Evolutionary conservation across 2,888 invertebrate species (phyloP).

Genomic region (Cynaeus angustus): DNA sequence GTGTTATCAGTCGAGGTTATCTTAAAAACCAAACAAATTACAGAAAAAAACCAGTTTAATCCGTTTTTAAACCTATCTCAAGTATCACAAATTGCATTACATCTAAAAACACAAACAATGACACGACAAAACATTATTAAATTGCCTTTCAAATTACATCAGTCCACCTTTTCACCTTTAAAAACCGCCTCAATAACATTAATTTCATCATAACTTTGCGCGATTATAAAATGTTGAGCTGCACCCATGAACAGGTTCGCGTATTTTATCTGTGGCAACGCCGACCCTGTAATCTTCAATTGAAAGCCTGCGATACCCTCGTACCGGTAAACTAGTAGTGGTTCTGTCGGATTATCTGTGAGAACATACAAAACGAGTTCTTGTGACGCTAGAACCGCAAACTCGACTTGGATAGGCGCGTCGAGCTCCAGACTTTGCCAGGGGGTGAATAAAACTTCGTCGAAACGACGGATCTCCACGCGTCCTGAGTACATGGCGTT

Average conservation of each 20-base stretch:
- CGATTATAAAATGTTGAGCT: slow-evolving; percentile 63
- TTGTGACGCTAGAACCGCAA: slow-evolving; percentile 68
- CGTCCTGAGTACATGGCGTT: slow-evolving; percentile 63
- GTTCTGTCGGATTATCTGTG: slow-evolving; percentile 66
- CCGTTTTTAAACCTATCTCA: slow-evolving; percentile 13
- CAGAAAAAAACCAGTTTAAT: slow-evolving; percentile 27
- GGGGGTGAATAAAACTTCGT: slow-evolving; percentile 61
- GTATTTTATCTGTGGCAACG: slow-evolving; percentile 52
- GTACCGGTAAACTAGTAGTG: slow-evolving; percentile 70
- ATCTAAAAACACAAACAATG: slow-evolving; percentile 19
- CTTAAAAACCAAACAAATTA: slow-evolving; percentile 1
- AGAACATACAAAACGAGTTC: slow-evolving; percentile 71
- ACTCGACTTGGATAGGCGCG: slow-evolving; percentile 67
- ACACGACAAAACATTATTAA: slow-evolving; percentile 45
- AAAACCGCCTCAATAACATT: slow-evolving; percentile 64
- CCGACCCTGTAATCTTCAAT: slow-evolving; percentile 58
- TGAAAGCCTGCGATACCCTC: slow-evolving; percentile 70
- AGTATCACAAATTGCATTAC: background rate
- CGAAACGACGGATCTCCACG: slow-evolving; percentile 64
- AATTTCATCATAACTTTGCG: slow-evolving; percentile 58
- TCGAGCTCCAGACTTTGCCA: slow-evolving; percentile 69
- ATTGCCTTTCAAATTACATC: slow-evolving; percentile 55
- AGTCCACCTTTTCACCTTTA: slow-evolving; percentile 58
- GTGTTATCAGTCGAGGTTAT: slow-evolving; percentile 34
- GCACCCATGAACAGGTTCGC: slow-evolving; percentile 61